These are phyloP conservation scores for Agrochola circellaris DNA, from an alignment of 2,888 invertebrate species.

Conservation along the genomic window DNA sequence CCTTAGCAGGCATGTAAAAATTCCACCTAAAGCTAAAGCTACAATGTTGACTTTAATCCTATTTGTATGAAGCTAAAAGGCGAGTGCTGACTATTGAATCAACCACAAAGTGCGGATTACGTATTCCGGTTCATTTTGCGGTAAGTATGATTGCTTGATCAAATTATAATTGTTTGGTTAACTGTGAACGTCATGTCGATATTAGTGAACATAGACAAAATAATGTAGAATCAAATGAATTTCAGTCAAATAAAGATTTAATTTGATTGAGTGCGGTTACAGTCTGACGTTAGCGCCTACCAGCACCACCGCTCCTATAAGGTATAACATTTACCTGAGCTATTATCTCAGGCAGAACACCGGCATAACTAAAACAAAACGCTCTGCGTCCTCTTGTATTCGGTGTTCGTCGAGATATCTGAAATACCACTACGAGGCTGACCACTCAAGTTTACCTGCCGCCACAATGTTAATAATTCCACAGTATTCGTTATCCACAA, in stretches of 20 bases:
- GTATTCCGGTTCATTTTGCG: too few species aligned
- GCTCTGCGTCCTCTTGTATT: not conserved
- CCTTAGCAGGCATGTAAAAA: too few species aligned
- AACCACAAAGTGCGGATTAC: too few species aligned
- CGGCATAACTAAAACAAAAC: slow-evolving; percentile 1
- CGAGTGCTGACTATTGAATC: too few species aligned
- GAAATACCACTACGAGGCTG: slow-evolving; percentile 2
- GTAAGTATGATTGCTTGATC: too few species aligned
- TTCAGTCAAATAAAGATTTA: not conserved
- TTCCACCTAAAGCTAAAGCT: too few species aligned
- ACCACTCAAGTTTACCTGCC: slow-evolving; percentile 1
- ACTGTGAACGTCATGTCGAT: too few species aligned
- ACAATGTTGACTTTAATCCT: too few species aligned
- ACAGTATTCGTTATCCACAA: not conserved
- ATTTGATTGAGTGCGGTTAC: not conserved
- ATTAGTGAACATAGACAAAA: too few species aligned
- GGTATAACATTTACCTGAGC: not conserved
- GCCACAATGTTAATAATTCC: slow-evolving; percentile 16
- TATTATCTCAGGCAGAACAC: not conserved
- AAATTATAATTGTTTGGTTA: too few species aligned
- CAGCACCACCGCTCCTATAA: not conserved
- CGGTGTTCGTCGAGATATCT: not conserved
- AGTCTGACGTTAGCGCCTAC: not conserved
- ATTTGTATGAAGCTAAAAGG: too few species aligned
- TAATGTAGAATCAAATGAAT: too few species aligned